A percentile compares a stretch with the other conserved stretches of the same genome.
phyloP scores from a whole-genome alignment of 2,113 vertebrate genomes.

The Microcebus lehilahytsara region DNA sequence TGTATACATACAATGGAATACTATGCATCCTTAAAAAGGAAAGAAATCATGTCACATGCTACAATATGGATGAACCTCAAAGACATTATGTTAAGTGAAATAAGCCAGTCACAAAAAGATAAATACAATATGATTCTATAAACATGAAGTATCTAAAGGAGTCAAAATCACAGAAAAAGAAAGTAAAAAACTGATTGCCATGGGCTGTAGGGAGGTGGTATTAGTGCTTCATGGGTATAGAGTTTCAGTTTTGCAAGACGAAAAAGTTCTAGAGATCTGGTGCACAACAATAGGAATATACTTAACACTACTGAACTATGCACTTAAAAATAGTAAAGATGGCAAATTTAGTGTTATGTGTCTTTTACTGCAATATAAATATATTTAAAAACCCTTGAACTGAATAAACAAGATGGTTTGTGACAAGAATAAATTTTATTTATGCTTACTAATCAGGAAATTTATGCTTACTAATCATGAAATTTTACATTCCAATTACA shows the following conservation, averaged over 20 bases:
- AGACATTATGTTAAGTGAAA: background rate
- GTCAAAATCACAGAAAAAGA: background rate
- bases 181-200: background rate
- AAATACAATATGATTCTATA: background rate
- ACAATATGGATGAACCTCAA: background rate
- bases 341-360: background rate
- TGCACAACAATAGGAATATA: background rate
- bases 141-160: background rate
- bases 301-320: background rate
- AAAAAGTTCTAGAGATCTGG: background rate
- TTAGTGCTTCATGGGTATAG: background rate
- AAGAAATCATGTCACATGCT: background rate
- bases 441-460: background rate
- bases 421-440: slow-evolving; percentile 10
- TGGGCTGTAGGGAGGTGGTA: background rate
- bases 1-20: background rate
- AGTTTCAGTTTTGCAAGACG: background rate
- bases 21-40: background rate
- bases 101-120: background rate
- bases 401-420: slow-evolving; percentile 1
- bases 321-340: background rate
- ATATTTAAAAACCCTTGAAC: background rate
- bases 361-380: background rate
- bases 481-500: background rate
- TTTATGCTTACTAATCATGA: background rate